phyloP scores from a whole-genome alignment of 2,888 invertebrate species.

The Zygaena filipendulae region DNA sequence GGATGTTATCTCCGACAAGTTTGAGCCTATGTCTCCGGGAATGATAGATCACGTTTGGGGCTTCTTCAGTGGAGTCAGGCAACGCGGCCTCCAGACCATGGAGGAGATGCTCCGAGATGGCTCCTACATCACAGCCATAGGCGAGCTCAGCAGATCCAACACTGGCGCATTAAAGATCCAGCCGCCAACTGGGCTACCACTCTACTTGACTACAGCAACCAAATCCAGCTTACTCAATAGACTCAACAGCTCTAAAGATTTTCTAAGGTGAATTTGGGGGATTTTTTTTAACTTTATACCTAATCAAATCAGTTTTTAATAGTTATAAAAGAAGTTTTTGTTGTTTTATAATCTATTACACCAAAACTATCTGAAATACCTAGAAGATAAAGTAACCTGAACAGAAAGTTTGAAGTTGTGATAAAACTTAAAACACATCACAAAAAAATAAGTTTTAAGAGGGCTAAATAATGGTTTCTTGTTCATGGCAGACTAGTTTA shows the following conservation, averaged over 20 bases:
- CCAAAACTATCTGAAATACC: no score
- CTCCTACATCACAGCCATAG: conserved; percentile 82
- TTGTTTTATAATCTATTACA: no score
- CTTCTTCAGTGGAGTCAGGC: conserved; percentile 84
- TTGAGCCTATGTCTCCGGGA: conserved; percentile 80
- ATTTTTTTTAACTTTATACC: no score
- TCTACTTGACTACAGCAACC: conserved; percentile 84
- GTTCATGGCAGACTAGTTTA: no score
- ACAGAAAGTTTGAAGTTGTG: no score
- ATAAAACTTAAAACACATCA: no score
- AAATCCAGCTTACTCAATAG: conserved; percentile 79
- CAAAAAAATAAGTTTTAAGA: no score
- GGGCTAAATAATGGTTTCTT: no score
- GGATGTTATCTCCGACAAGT: conserved; percentile 85
- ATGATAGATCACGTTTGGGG: conserved; percentile 86
- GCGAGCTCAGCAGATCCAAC: conserved; percentile 75
- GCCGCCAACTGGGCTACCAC: conserved; percentile 78
- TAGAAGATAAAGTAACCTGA: no score
- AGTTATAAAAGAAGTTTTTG: no score
- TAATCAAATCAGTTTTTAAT: background rate
- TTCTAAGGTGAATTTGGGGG: conserved; percentile 69
- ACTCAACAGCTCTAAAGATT: conserved; percentile 76
- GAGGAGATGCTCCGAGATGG: conserved; percentile 89
- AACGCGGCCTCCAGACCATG: conserved; percentile 86
- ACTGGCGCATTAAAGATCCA: conserved; percentile 75